Evolutionary conservation across 1,140 invertebrate genomes (phyloP), one percentile per base, ranked within the genome.

Genomic region (Drosophila setifemur): DNA sequence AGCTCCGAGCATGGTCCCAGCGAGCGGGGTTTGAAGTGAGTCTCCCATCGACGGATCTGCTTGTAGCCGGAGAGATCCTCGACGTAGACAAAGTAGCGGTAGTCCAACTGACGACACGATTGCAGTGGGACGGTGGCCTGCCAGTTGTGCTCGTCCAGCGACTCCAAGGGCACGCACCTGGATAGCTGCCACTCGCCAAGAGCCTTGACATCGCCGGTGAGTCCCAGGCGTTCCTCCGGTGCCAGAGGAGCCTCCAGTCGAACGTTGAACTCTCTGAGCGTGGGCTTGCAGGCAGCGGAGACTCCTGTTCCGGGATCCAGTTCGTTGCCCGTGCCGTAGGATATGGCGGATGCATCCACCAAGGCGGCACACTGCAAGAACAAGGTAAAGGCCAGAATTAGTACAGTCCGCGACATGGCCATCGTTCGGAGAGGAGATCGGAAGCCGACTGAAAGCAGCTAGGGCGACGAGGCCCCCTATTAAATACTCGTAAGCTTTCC

Each of bases 31-130:
- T 90, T 91, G 42, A 95, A 90, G 71, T 95, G 93, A 1, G 95
- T 95, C 88, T 96, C 95, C 95, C 95, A 96, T 75, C 92, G 92
- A 14, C 94, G 92, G 16, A 96, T 92, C 12, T 94, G 89, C 49
- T 83, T 89, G 42, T 78, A 58, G 4, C 85, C 88, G 0, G 57
- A 48, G 2, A 66, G 44, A 49, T 90, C 88, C 47, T 87, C 68
- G 4, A 73, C 74, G 70, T 93, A 94, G 31, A 95, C 91, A 74
- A 95, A 95, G 90, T 95, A 96, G 11, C 95, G 92, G 68, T 94
- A 96, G 31, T 93, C 90, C 9, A 95, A 89, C 52, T 93, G 92
- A 21, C 86, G 77, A 48, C 93, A 92, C 1, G 91, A 90, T 7
- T 94, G 93, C 63, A 95, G 58, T 16, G 89, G 69, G 2, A 92